Conservation (phyloP, 2,113 vertebrate genomes). For the Pelmatolapia mariae region DNA sequence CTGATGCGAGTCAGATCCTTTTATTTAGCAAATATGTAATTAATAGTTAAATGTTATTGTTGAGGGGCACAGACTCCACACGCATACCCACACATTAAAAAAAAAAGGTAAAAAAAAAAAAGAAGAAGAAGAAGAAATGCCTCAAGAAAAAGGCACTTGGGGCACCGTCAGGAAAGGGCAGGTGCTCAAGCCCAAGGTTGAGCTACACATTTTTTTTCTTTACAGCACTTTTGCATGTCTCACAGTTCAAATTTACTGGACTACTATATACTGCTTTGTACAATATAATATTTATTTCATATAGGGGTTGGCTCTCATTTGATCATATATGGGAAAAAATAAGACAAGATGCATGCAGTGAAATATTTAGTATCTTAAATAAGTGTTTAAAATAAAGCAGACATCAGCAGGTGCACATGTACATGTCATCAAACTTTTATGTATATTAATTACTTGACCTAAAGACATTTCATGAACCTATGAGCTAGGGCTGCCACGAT, state of each 20-base stretch:
- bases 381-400: background rate
- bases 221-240: background rate
- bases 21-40: too few species aligned
- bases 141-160: too few species aligned
- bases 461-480: slow-evolving; percentile 10
- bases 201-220: background rate
- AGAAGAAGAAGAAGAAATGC: too few species aligned
- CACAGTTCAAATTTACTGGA: background rate
- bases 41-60: too few species aligned
- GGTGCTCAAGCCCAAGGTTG: too few species aligned
- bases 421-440: slow-evolving; percentile 29
- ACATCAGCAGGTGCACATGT: background rate
- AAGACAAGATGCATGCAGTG: background rate
- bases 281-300: background rate
- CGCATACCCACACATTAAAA: too few species aligned
- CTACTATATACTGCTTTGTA: background rate
- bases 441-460: slow-evolving; percentile 23
- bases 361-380: background rate
- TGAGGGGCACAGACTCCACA: too few species aligned
- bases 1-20: too few species aligned
- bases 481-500: background rate
- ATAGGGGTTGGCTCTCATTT: background rate
- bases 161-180: too few species aligned
- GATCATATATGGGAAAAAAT: background rate
- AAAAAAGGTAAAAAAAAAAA: too few species aligned